These are phyloP conservation scores for Tonatia bakeri DNA, from an alignment of 2,113 vertebrate genomes.

Conservation along the genomic window DNA sequence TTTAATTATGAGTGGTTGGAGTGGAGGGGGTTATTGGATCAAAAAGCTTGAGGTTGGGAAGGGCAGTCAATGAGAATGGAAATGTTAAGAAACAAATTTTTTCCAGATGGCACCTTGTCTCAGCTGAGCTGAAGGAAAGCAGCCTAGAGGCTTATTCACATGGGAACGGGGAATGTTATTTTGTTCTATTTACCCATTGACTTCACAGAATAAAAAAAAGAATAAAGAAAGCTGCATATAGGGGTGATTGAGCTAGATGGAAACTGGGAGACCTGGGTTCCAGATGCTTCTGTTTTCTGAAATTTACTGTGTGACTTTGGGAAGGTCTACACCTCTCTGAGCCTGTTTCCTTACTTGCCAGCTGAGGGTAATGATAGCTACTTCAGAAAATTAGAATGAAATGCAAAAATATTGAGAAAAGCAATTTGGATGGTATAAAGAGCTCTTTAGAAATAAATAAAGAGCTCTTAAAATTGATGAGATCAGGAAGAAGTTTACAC, in stretches of 20 bases:
- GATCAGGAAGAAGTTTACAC: background rate
- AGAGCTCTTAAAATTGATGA: background rate
- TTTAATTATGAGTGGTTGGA: background rate
- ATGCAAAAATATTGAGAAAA: background rate
- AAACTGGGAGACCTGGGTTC: background rate
- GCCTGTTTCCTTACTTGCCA: background rate
- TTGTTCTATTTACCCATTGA: background rate
- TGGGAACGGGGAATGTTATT: background rate
- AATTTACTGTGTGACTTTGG: background rate
- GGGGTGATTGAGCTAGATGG: background rate
- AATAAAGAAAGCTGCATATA: background rate
- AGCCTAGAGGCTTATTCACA: background rate
- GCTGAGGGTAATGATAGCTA: background rate
- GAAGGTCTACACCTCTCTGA: background rate
- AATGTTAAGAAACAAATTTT: conserved; percentile 52
- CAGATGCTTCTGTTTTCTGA: background rate
- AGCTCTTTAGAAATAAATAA: too few relatives aligned
- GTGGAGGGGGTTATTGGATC: background rate
- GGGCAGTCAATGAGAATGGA: conserved; percentile 44
- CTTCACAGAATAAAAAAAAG: background rate
- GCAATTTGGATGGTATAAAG: background rate
- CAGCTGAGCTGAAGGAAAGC: background rate
- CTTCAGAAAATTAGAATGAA: background rate
- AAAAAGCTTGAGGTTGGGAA: background rate
- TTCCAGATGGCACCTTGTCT: conserved; percentile 62